Conservation (phyloP, 2,888 invertebrate species). For the Ptychoptera albimana region DNA sequence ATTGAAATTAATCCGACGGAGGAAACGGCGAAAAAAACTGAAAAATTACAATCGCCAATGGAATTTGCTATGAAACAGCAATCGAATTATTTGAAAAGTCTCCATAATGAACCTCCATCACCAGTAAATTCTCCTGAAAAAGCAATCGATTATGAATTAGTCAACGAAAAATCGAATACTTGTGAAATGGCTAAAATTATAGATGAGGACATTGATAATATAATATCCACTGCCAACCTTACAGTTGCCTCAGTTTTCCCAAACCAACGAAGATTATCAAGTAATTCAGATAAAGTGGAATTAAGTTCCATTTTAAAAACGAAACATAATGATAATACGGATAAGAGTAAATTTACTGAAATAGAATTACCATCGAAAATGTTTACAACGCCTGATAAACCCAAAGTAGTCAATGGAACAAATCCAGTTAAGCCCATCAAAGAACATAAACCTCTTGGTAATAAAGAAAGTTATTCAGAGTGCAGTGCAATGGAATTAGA, state of each 20-base stretch:
- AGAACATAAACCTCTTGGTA: background rate
- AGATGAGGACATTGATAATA: too few relatives aligned
- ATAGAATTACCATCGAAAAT: too few relatives aligned
- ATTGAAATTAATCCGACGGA: constrained; percentile 2
- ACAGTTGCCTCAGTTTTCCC: constrained; percentile 2
- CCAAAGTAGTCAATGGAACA: too few relatives aligned
- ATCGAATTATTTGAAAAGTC: constrained; percentile 23
- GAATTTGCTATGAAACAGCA: constrained; percentile 23
- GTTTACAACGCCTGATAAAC: too few relatives aligned
- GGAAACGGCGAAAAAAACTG: background rate
- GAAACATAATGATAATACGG: background rate
- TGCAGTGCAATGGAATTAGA: constrained; percentile 31
- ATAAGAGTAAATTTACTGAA: background rate
- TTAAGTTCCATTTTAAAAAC: background rate
- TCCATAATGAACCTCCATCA: constrained; percentile 16
- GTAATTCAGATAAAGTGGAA: background rate
- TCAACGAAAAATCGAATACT: too few relatives aligned
- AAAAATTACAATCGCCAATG: constrained; percentile 11
- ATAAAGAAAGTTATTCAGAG: constrained; percentile 3
- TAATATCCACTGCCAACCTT: background rate
- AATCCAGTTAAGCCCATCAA: too few relatives aligned
- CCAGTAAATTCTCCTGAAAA: too few relatives aligned
- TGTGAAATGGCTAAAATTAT: too few relatives aligned
- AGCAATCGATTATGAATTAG: too few relatives aligned
- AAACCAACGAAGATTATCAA: constrained; percentile 3